Percentiles rank a stretch among this genome's conserved stretches.
Conservation (phyloP, 2,113 vertebrate genomes). For the Lanius collurio region DNA sequence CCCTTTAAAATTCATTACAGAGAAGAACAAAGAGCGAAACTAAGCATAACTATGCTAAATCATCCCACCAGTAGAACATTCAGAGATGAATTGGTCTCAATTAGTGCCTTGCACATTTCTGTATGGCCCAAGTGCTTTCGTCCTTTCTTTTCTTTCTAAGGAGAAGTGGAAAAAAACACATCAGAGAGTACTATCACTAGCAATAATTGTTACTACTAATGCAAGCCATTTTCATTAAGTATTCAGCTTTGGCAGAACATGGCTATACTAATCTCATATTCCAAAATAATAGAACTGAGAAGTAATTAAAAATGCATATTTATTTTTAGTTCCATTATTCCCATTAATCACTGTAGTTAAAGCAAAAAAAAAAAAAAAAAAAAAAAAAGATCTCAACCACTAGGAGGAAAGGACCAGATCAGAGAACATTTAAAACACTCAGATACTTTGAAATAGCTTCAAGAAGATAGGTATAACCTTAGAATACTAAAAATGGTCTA, state of each 20-base stretch:
- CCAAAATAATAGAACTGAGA: background rate
- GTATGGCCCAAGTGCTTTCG: background rate
- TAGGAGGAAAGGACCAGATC: background rate
- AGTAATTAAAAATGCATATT: background rate
- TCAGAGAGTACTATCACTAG: background rate
- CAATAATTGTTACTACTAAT: background rate
- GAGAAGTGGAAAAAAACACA: background rate
- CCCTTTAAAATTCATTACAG: conserved; percentile 6
- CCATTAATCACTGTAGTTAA: background rate
- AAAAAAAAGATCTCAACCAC: background rate
- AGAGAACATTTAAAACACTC: background rate
- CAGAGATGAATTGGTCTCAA: background rate
- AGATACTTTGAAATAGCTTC: background rate
- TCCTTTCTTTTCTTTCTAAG: background rate
- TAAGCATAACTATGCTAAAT: background rate
- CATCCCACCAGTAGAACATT: background rate
- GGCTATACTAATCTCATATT: background rate
- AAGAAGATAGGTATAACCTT: background rate
- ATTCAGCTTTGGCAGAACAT: background rate
- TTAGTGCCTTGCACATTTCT: background rate
- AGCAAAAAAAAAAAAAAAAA: background rate
- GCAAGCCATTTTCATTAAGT: background rate
- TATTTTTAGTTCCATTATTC: background rate
- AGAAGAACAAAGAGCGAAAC: conserved; percentile 2
- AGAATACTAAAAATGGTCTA: background rate